phyloP scores from a whole-genome alignment of 2,797 vertebrate species.

The Tinamus major region DNA sequence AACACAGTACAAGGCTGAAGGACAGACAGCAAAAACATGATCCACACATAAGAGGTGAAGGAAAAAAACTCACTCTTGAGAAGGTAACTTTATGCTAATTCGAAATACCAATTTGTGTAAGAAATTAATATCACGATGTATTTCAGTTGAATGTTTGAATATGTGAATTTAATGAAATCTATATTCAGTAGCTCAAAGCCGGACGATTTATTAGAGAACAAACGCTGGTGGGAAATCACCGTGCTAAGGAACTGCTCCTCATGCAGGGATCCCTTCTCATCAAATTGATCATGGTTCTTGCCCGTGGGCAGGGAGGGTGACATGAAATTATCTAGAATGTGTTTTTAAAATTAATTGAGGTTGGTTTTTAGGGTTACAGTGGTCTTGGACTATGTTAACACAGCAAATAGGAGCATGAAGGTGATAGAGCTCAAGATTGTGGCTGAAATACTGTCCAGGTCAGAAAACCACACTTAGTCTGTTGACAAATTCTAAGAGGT shows the following conservation, averaged over 20 bases:
- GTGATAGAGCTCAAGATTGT: not conserved
- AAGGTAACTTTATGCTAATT: not conserved
- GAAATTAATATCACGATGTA: not conserved
- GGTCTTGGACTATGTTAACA: not conserved
- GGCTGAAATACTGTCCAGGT: not conserved
- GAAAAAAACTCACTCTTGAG: not conserved
- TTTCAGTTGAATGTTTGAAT: not conserved
- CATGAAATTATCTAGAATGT: not conserved
- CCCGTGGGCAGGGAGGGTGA: not conserved
- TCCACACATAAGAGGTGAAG: not conserved
- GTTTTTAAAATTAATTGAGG: not conserved
- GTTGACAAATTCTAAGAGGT: rapidly evolving
- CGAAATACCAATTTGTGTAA: not conserved
- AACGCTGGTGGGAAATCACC: not conserved
- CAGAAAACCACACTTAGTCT: not conserved
- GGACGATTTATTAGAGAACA: not conserved
- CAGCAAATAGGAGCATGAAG: not conserved
- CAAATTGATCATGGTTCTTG: not conserved
- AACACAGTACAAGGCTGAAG: not conserved
- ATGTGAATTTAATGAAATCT: not conserved
- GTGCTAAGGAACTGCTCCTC: not conserved
- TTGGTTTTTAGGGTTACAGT: not conserved
- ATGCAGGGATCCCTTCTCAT: not conserved
- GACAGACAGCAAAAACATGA: rapidly evolving
- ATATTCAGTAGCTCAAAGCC: not conserved